These are phyloP conservation scores for Eupithecia insigniata DNA, from an alignment of 2,888 invertebrate genomes.

Conservation along the genomic window DNA sequence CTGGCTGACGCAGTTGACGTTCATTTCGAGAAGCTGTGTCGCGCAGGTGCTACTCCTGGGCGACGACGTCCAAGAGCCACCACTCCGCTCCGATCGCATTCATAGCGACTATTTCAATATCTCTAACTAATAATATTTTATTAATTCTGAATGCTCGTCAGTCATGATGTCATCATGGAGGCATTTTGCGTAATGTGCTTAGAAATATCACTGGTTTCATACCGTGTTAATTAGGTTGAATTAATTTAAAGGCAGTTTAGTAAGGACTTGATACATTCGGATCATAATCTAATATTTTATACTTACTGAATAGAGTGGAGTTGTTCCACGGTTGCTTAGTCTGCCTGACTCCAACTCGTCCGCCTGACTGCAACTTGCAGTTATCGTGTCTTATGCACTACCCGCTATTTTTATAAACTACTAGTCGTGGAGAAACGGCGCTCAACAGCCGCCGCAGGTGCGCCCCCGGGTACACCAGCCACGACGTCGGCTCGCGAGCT, in stretches of 20 bases:
- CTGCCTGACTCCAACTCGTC: too few species aligned
- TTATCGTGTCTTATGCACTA: background rate
- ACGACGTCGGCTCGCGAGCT: constrained; percentile 56
- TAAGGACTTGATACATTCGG: background rate
- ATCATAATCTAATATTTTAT: background rate
- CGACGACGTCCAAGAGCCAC: too few species aligned
- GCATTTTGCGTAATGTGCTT: background rate
- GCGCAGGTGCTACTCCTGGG: too few species aligned
- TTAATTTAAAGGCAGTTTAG: too few species aligned
- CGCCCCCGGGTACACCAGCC: constrained; percentile 66
- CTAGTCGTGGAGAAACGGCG: constrained; percentile 39
- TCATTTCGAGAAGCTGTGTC: too few species aligned
- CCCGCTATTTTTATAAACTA: too few species aligned
- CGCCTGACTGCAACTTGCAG: background rate
- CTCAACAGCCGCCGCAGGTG: constrained; percentile 62
- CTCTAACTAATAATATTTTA: background rate
- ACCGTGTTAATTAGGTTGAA: background rate
- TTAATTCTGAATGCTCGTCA: background rate
- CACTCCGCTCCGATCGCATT: background rate
- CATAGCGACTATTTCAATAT: background rate
- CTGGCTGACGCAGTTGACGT: too few species aligned
- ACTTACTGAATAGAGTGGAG: background rate
- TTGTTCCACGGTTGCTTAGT: background rate
- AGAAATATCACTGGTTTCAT: background rate
- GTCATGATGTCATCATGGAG: background rate